These are phyloP conservation scores for Anguilla obscura DNA, from an alignment of 2,797 vertebrate species.

Conservation along the genomic window DNA sequence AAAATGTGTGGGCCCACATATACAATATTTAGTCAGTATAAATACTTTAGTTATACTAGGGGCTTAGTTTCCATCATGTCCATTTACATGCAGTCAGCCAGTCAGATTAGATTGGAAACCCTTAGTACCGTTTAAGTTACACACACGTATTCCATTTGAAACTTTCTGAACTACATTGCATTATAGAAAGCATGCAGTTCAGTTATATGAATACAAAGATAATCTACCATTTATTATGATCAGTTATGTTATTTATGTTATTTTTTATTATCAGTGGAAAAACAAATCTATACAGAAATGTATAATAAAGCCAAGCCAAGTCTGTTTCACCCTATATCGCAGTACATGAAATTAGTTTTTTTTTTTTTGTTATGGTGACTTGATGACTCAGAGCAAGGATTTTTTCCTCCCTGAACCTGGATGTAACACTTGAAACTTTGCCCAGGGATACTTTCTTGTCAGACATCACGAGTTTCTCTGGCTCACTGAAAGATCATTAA, in stretches of 20 bases:
- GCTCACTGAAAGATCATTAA: slow-evolving; percentile 24
- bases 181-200: neutral
- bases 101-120: neutral
- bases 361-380: neutral
- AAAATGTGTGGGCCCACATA: neutral
- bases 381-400: slow-evolving; percentile 9
- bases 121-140: neutral
- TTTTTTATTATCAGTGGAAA: neutral
- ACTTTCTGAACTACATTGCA: neutral
- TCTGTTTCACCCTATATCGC: neutral
- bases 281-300: neutral
- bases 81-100: neutral
- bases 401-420: neutral
- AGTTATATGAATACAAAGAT: neutral
- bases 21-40: neutral
- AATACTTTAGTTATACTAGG: neutral
- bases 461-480: slow-evolving; percentile 19
- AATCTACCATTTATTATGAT: neutral
- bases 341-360: neutral
- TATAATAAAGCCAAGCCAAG: neutral
- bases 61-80: neutral
- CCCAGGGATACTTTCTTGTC: slow-evolving; percentile 25
- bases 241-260: neutral
- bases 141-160: neutral
- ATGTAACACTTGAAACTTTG: slow-evolving; percentile 20